Evolutionary conservation across 1,140 invertebrate genomes (phyloP).

Genomic region (Zaprionus gabonicus): DNA sequence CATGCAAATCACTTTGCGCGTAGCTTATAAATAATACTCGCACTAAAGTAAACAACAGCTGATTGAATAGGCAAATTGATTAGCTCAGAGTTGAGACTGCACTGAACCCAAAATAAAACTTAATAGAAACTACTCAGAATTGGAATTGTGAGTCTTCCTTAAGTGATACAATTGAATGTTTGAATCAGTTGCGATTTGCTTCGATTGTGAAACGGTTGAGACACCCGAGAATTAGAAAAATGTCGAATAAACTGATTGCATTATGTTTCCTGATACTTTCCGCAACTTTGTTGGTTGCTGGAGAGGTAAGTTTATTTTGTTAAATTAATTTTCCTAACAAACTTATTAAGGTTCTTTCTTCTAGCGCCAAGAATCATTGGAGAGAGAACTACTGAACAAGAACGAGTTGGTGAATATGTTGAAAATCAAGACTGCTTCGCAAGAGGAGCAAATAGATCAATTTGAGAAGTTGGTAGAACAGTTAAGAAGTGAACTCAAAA

Average conservation of each 20-base stretch:
- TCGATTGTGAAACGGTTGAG: background rate
- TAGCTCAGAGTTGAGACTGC: constrained; percentile 1
- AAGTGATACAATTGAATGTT: background rate
- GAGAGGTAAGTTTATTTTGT: constrained; percentile 1
- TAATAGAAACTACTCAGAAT: constrained; percentile 5
- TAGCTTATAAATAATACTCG: constrained; percentile 20
- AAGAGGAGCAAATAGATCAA: constrained; percentile 29
- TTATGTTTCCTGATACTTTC: constrained; percentile 2
- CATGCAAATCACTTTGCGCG: constrained; percentile 12
- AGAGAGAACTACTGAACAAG: constrained; percentile 20
- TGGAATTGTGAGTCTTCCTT: background rate
- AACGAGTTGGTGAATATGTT: constrained; percentile 33
- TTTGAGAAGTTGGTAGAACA: constrained; percentile 25
- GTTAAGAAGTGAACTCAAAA: background rate
- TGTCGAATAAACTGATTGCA: constrained; percentile 2
- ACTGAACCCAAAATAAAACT: constrained; percentile 8
- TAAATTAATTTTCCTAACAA: no score
- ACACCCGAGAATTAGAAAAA: background rate
- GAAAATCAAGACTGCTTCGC: constrained; percentile 17
- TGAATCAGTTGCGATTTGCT: constrained; percentile 37
- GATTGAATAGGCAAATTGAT: constrained; percentile 25
- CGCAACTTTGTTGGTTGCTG: background rate
- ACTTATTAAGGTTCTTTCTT: background rate
- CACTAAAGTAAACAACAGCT: background rate
- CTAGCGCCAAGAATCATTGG: background rate